Conservation (phyloP, 2,888 invertebrate species). For the Scaeva pyrastri region DNA sequence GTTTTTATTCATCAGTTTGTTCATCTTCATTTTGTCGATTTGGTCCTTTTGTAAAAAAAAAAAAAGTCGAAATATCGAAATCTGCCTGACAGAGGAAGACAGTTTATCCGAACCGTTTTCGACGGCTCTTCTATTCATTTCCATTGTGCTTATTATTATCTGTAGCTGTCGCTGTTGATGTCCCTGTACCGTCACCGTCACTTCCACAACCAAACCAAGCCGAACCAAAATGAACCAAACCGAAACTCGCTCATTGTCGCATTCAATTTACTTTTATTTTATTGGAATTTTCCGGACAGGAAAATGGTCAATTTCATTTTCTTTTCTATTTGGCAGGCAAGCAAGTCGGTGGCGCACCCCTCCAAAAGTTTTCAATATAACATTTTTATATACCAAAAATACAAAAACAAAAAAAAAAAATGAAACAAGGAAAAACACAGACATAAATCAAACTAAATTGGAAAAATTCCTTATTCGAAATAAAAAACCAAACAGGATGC, state of each 20-base stretch:
- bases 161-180: constrained; percentile 49
- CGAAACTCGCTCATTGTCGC: constrained; percentile 68
- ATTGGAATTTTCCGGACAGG: constrained; percentile 75
- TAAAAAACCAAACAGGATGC: constrained; percentile 62
- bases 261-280: constrained; percentile 72
- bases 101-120: constrained; percentile 71
- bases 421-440: constrained; percentile 52
- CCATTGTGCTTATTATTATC: constrained; percentile 74
- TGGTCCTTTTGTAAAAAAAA: constrained; percentile 61
- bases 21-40: constrained; percentile 11
- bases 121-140: constrained; percentile 66
- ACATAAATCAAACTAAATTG: constrained; percentile 72
- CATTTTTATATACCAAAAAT: not conserved
- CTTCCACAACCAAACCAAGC: not conserved
- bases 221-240: not conserved
- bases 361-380: not conserved
- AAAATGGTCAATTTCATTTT: constrained; percentile 74
- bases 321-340: constrained; percentile 21
- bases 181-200: constrained; percentile 55
- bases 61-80: constrained; percentile 59
- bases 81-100: constrained; percentile 68
- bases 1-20: constrained; percentile 49
- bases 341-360: not conserved
- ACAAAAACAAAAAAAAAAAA: constrained; percentile 19
- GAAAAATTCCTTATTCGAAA: constrained; percentile 62